Base-by-base conservation (phyloP, 2,888 invertebrate genomes). In the Cryptocephalus moraei region DNA sequence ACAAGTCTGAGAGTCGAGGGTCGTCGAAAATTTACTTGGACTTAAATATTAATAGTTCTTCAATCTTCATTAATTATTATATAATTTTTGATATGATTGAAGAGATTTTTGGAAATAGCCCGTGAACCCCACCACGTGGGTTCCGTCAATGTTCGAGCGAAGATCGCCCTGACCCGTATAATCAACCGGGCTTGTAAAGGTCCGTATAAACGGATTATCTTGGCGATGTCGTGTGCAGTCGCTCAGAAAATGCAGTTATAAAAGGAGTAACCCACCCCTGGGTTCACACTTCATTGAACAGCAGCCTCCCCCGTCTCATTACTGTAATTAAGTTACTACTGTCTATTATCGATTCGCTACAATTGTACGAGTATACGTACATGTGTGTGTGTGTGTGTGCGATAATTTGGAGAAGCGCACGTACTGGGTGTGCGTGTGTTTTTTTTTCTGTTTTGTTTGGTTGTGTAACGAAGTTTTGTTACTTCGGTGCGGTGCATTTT, bases 161-260 rank as follows among this genome's bases (percentile, higher is more conserved):
- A 22, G 22, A 22, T 36, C 36, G 39, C 44, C 50, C 58, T 62
- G 60, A 62, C 61, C 61, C 58, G 63, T 63, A 61, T 60, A 63
- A 63, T 62, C 66, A 62, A 59, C 56, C 58, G 58, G 61, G 62
- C 65, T 64, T 65, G 65, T 65, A 67, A 67, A 67, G 66, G 65
- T 65, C 65, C 62, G 55, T 57, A 56, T 67, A 67, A 68, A 65
- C 61, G 66, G 65, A 66, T 67, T 66, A 68, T 49, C 61, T 33
- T 58, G 60, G 51, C 63, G 60, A 62, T 62, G 62, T 62, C 62
- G 61, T 60, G 64, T 64, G 64, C 68, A 64, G 56, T 66, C 66
- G 65, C 58, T 68, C 60, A 65, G 64, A 67, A 67, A 68, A 68
- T 68, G 57, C 63, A 61, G 64, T 68, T 68, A 68, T 49, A 54